Percentiles rank a stretch among this genome's conserved stretches.
These are phyloP conservation scores for Melanotaenia pygmaea DNA, from an alignment of 2,797 vertebrate genomes.

Conservation along the genomic window DNA sequence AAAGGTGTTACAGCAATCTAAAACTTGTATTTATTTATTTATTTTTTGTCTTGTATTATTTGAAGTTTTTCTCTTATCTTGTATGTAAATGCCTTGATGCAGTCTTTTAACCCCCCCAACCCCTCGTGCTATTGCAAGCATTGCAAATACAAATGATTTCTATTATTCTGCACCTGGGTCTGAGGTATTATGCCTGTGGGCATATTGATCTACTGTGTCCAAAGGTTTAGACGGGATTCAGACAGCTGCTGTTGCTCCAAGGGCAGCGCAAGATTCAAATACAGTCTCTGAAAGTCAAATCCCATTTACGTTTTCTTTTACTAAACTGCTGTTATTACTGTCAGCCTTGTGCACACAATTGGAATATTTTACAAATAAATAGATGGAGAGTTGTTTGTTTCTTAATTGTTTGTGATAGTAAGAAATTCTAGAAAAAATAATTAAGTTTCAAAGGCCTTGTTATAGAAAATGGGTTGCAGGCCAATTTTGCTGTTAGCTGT, in stretches of 20 bases:
- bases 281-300: neutral
- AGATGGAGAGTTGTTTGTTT: neutral
- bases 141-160: neutral
- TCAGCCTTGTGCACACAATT: neutral
- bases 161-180: neutral
- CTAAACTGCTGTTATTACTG: neutral
- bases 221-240: neutral
- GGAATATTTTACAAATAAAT: neutral
- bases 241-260: neutral
- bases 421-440: neutral
- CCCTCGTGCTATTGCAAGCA: neutral
- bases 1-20: neutral
- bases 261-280: neutral
- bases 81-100: neutral
- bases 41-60: neutral
- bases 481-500: neutral
- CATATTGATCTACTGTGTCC: constrained; percentile 3
- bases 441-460: neutral
- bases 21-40: neutral
- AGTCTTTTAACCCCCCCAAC: neutral
- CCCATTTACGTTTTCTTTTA: neutral
- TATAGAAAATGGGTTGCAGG: neutral
- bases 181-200: neutral
- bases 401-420: neutral
- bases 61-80: neutral